phyloP scores from a whole-genome alignment of 1,140 invertebrate genomes.

The Pogonomyrmex barbatus region DNA sequence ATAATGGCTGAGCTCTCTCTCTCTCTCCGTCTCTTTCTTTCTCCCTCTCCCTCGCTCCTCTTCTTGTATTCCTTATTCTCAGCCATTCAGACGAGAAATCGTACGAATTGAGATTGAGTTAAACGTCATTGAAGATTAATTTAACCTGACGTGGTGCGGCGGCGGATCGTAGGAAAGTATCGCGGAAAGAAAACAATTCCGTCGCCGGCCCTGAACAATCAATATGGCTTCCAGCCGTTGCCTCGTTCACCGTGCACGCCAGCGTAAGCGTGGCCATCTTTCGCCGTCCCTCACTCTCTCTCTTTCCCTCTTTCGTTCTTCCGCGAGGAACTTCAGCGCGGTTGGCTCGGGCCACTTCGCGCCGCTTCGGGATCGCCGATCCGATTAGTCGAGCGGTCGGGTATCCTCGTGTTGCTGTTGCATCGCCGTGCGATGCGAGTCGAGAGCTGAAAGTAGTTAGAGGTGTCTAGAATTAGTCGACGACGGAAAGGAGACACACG shows the following conservation, averaged over 20 bases:
- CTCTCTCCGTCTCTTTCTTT: background rate
- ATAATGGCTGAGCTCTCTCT: conserved; percentile 16
- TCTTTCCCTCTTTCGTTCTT: background rate
- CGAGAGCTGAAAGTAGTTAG: background rate
- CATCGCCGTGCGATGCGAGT: background rate
- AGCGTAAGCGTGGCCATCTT: conserved; percentile 53
- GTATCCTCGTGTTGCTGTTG: background rate
- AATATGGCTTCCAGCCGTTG: conserved; percentile 82
- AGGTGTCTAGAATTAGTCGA: background rate
- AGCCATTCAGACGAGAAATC: background rate
- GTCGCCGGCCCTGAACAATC: conserved; percentile 81
- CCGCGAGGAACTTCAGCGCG: background rate
- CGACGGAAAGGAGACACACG: background rate
- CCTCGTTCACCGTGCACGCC: conserved; percentile 66
- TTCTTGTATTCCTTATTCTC: too few relatives aligned
- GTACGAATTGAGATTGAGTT: background rate
- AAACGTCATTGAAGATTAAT: conserved; percentile 10
- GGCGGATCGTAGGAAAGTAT: conserved; percentile 5
- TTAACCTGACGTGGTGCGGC: background rate
- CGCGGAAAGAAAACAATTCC: conserved; percentile 73
- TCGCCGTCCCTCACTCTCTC: background rate
- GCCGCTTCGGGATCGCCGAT: background rate
- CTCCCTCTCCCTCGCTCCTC: background rate
- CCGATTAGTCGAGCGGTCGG: conserved; percentile 21
- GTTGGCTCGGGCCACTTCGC: conserved; percentile 4